phyloP scores from a whole-genome alignment of 1,140 invertebrate genomes.

The Aphelinus atriplicis region DNA sequence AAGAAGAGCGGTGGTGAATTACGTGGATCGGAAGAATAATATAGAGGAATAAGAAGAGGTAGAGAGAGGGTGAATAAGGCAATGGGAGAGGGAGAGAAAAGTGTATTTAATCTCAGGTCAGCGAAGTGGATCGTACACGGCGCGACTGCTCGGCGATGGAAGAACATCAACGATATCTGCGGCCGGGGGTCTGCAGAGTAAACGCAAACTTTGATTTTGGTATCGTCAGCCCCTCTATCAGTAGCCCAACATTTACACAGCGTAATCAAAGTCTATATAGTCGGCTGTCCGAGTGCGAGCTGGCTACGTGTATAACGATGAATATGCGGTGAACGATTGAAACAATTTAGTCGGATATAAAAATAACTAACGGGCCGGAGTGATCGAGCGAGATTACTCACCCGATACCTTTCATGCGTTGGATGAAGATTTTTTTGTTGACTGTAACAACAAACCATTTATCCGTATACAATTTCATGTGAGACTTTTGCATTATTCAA shows the following conservation, averaged over 20 bases:
- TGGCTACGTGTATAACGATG: neutral
- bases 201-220: constrained; percentile 37
- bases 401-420: too few species aligned
- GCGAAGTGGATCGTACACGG: neutral
- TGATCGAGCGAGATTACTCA: too few species aligned
- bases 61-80: neutral
- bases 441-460: too few species aligned
- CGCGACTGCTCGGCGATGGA: neutral
- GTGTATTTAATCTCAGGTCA: constrained; percentile 22
- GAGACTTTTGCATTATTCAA: too few species aligned
- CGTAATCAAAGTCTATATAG: constrained; percentile 34
- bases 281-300: constrained; percentile 10
- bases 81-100: neutral
- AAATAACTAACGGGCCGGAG: too few species aligned
- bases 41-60: neutral
- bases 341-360: too few species aligned
- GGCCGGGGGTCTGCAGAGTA: constrained; percentile 17
- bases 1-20: too few species aligned
- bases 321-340: too few species aligned
- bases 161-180: neutral
- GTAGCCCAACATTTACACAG: constrained; percentile 16
- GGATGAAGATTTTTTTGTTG: too few species aligned
- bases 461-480: too few species aligned
- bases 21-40: too few species aligned
- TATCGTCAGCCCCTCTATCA: constrained; percentile 20